Percentiles rank a stretch among this genome's conserved stretches.
Evolutionary conservation across 1,140 invertebrate genomes (phyloP).

Genomic region (Leptoteleia sp.): DNA sequence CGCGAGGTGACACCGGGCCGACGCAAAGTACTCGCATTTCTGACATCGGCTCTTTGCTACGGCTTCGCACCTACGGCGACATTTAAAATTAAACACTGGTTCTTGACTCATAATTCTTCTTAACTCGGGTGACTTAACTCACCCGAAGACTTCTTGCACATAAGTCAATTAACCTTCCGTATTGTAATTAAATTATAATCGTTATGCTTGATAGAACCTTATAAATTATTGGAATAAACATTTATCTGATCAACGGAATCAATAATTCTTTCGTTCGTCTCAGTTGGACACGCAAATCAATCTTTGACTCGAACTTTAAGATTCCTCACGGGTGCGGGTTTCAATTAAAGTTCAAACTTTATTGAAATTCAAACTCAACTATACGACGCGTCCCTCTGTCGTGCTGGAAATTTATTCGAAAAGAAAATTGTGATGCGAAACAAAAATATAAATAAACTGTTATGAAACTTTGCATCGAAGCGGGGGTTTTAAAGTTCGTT

Average conservation of each 20-base stretch:
- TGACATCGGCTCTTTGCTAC: slow-evolving; percentile 49
- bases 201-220: slow-evolving; percentile 11
- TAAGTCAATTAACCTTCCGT: slow-evolving; percentile 60
- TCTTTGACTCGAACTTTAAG: slow-evolving; percentile 4
- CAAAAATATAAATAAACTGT: too few species aligned
- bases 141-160: slow-evolving; percentile 51
- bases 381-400: slow-evolving; percentile 1
- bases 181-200: slow-evolving; percentile 57
- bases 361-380: slow-evolving; percentile 34
- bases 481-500: too few species aligned
- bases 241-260: background rate
- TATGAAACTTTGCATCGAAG: too few species aligned
- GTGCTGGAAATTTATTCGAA: background rate
- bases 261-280: background rate
- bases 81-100: slow-evolving; percentile 56
- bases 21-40: slow-evolving; percentile 44
- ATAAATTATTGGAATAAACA: background rate
- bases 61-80: slow-evolving; percentile 53
- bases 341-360: slow-evolving; percentile 49
- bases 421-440: slow-evolving; percentile 14
- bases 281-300: slow-evolving; percentile 15
- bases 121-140: slow-evolving; percentile 61
- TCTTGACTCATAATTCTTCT: slow-evolving; percentile 59
- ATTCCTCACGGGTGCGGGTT: slow-evolving; percentile 18
- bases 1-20: slow-evolving; percentile 5